Percentiles rank a stretch among this genome's conserved stretches.
Evolutionary conservation across 2,888 invertebrate species (phyloP).

Genomic region (Andrena dorsata): DNA sequence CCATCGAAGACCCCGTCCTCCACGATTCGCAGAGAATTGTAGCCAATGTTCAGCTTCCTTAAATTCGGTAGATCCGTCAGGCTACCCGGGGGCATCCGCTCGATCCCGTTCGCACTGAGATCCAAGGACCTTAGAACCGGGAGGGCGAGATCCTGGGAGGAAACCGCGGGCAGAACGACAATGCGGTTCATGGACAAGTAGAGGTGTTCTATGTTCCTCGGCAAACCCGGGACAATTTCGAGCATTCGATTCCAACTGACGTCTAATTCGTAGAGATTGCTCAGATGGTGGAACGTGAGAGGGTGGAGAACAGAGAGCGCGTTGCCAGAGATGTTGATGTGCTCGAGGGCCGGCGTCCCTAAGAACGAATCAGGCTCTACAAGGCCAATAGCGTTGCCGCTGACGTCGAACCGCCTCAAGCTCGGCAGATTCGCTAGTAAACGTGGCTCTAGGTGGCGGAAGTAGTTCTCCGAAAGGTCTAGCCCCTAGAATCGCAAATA

Average conservation of each 20-base stretch:
- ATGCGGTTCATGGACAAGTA: constrained; percentile 91
- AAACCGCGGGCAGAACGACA: constrained; percentile 87
- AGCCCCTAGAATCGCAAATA: constrained; percentile 86
- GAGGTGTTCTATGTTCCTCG: constrained; percentile 91
- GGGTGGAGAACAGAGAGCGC: constrained; percentile 90
- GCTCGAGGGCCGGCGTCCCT: constrained; percentile 90
- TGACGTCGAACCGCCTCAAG: constrained; percentile 91
- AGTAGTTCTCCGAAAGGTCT: constrained; percentile 92
- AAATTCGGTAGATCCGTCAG: constrained; percentile 89
- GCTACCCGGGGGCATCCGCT: constrained; percentile 88
- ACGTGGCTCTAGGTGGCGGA: constrained; percentile 90
- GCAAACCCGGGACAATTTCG: constrained; percentile 92
- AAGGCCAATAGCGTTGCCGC: constrained; percentile 89
- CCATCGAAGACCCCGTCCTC: constrained; percentile 91
- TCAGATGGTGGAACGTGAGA: constrained; percentile 91
- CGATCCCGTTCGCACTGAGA: constrained; percentile 91
- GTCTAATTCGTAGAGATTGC: constrained; percentile 92
- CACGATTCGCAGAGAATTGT: constrained; percentile 90
- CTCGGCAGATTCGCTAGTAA: constrained; percentile 92
- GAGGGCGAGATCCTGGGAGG: constrained; percentile 90
- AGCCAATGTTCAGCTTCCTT: constrained; percentile 89
- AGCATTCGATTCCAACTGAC: constrained; percentile 90
- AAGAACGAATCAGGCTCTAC: constrained; percentile 91
- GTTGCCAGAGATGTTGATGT: constrained; percentile 92
- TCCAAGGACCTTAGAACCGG: constrained; percentile 91